These are phyloP conservation scores for Cephalophus harveyi DNA, from an alignment of 2,113 vertebrate species.

Conservation along the genomic window DNA sequence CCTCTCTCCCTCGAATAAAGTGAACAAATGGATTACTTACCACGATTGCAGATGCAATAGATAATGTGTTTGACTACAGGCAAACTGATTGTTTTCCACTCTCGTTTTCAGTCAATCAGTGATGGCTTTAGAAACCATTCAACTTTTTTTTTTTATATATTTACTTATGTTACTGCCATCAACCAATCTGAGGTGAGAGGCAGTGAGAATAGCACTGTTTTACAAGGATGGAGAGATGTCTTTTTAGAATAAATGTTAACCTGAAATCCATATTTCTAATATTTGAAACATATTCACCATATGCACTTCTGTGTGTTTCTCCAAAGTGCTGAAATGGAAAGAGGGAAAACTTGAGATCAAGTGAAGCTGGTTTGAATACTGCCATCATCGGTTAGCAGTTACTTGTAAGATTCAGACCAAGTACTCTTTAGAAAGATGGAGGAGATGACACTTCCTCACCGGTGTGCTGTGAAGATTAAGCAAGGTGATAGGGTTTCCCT, in stretches of 20 bases:
- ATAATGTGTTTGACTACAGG: background rate
- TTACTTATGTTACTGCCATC: background rate
- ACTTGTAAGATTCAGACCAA: background rate
- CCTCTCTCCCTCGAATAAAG: background rate
- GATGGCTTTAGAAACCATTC: background rate
- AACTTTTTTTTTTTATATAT: background rate
- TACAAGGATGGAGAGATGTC: background rate
- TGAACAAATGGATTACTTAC: background rate
- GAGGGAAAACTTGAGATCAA: background rate
- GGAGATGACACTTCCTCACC: background rate
- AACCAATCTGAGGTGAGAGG: background rate
- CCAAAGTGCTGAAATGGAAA: background rate
- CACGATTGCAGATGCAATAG: background rate
- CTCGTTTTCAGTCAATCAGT: background rate
- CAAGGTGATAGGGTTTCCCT: background rate
- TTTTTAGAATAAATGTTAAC: background rate
- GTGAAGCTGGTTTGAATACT: background rate
- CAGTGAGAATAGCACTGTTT: background rate
- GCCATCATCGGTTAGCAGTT: background rate
- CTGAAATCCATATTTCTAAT: slow-evolving; percentile 5
- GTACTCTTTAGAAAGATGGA: background rate
- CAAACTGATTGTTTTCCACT: background rate
- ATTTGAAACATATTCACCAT: background rate
- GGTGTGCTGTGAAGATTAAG: background rate
- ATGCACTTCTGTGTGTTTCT: background rate